These are phyloP conservation scores for Zaprionus inermis DNA, from an alignment of 1,140 invertebrate species.

Conservation along the genomic window DNA sequence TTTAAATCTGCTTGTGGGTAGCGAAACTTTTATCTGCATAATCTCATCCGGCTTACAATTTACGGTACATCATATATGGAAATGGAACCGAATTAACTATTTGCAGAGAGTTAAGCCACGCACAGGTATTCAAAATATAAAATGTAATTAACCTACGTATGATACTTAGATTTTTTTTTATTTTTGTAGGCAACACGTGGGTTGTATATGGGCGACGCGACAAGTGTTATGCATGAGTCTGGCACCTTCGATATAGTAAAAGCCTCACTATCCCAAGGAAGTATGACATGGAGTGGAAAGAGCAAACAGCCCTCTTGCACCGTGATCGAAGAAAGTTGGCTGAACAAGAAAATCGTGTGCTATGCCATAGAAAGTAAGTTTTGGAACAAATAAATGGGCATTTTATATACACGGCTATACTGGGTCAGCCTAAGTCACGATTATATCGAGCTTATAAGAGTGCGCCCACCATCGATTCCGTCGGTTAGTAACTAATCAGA, in stretches of 20 bases:
- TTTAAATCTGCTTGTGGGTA: background rate
- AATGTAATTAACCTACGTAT: background rate
- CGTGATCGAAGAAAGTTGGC: constrained; percentile 4
- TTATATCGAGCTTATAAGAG: constrained; percentile 64
- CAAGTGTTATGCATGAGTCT: background rate
- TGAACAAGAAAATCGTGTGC: constrained; percentile 52
- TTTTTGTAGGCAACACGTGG: background rate
- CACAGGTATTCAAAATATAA: background rate
- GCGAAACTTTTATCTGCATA: background rate
- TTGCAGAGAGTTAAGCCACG: background rate
- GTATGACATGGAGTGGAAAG: background rate
- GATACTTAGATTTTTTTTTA: too few species aligned
- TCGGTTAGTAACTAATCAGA: constrained; percentile 51
- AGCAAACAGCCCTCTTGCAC: background rate
- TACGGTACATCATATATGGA: background rate
- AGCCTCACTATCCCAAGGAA: background rate
- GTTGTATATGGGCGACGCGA: background rate
- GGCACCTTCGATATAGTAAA: background rate
- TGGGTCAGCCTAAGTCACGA: constrained; percentile 63
- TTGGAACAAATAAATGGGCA: constrained; percentile 21
- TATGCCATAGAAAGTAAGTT: constrained; percentile 52
- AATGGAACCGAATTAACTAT: background rate
- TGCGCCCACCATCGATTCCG: constrained; percentile 12
- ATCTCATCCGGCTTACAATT: background rate
- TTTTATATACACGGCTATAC: constrained; percentile 23